phyloP scores from a whole-genome alignment of 2,797 vertebrate species.

The Lacerta bilineata region DNA sequence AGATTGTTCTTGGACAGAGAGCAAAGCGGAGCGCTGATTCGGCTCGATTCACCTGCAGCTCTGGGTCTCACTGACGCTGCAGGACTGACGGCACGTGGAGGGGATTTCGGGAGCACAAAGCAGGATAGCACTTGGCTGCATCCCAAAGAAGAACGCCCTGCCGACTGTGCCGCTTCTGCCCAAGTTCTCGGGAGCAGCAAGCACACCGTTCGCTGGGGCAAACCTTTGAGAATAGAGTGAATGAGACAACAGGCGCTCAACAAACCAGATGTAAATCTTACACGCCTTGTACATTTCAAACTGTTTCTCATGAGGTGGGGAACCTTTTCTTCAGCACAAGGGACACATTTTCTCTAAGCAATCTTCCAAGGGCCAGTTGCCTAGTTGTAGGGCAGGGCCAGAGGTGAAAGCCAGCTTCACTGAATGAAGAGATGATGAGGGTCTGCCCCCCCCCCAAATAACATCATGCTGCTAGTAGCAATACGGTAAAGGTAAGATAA shows the following conservation, averaged over 20 bases:
- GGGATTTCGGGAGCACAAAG: slow-evolving; percentile 9
- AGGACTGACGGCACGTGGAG: not conserved
- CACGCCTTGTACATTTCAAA: not conserved
- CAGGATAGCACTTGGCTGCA: slow-evolving; percentile 20
- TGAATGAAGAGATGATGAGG: too few relatives aligned
- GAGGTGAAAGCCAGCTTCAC: too few relatives aligned
- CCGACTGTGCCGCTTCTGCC: not conserved
- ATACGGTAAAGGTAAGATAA: too few relatives aligned
- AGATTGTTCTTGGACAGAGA: slow-evolving; percentile 37
- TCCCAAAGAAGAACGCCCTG: not conserved
- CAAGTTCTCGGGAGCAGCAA: not conserved
- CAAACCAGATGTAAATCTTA: not conserved
- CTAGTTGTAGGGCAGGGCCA: too few relatives aligned
- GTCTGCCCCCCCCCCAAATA: too few relatives aligned
- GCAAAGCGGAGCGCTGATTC: slow-evolving; percentile 13
- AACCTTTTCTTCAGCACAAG: too few relatives aligned
- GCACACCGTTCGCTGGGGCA: not conserved
- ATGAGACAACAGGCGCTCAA: not conserved
- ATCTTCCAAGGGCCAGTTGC: too few relatives aligned
- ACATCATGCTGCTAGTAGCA: too few relatives aligned
- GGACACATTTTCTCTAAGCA: too few relatives aligned
- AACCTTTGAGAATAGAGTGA: not conserved
- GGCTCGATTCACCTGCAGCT: slow-evolving; percentile 24
- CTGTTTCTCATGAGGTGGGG: too few relatives aligned
- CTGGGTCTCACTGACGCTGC: slow-evolving; percentile 15